Evolutionary conservation across 2,797 vertebrate genomes (phyloP), one percentile per base, ranked within the genome.

Genomic region (Ficedula albicollis): DNA sequence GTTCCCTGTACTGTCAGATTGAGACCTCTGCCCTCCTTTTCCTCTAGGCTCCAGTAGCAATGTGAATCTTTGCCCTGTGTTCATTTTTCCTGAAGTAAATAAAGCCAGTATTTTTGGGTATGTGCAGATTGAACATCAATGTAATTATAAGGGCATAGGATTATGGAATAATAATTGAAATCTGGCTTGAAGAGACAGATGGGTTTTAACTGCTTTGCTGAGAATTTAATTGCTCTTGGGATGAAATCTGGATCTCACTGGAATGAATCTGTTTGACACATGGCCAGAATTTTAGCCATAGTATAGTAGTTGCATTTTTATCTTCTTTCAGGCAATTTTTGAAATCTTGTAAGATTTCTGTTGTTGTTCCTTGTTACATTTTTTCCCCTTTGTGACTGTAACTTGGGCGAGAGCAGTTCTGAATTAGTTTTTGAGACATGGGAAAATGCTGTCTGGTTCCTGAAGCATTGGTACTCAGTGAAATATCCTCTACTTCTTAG

Each of bases 201-300:
- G 89, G 66, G 80, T 44, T 95, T 86, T 84, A 94, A 54, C 54
- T 94, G 78, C 70, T 92, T 91, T 93, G 59, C 76, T 63, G 89
- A 84, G 66, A 90, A 74, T 93, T 86, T 92, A 86, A 74, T 92
- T 94, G 49, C 54, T 88, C 60, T 81, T 77, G 69, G 49, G 38
- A 55, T 84, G 77, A 90, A 86, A 75, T 88, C 69, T 88, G 60
- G 30, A 52, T 77, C 54, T 90, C 26, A 17, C 22, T 83, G 88
- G 60, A 66, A 43, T 80, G 26, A 76, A 58, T 60, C 34, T 66
- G 51, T 76, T 91, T 92, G 84, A 59, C 26, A 29, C 6, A 18
- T 63, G 60, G 56, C 52, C 34, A 67, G 80, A 77, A 73, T 77
- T 80, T 52, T 80, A 88, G 44, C 52, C 0, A 0, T 10, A 46